A percentile compares a stretch with the other conserved stretches of the same genome.
Evolutionary conservation across 2,113 vertebrate species (phyloP).

Genomic region (Corythornis madagascariensis): DNA sequence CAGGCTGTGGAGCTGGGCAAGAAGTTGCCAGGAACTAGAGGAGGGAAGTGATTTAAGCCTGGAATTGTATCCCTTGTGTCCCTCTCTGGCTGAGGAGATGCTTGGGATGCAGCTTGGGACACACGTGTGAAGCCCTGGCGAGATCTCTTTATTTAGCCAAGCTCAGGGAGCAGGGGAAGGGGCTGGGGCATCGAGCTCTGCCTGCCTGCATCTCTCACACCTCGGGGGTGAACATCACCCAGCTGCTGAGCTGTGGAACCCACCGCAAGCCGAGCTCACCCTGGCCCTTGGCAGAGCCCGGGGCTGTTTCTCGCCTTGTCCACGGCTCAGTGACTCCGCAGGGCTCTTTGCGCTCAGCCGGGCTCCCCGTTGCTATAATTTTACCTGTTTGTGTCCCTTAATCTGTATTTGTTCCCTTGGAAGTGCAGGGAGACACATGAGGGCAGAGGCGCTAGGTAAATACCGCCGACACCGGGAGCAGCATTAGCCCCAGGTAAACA

Average conservation of each 20-base stretch:
- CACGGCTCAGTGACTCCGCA: not conserved
- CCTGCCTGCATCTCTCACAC: not conserved
- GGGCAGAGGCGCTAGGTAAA: constrained; percentile 62
- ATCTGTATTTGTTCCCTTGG: constrained; percentile 63
- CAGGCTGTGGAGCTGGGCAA: not conserved
- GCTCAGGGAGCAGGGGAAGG: not conserved
- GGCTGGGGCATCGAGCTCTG: not conserved
- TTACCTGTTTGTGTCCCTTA: constrained; percentile 48
- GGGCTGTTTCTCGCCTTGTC: not conserved
- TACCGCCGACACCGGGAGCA: not conserved
- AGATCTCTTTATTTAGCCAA: not conserved
- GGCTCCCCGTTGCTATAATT: constrained; percentile 51
- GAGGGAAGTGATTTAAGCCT: not conserved
- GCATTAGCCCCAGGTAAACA: constrained; percentile 54
- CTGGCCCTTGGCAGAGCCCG: not conserved
- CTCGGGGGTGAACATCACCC: not conserved
- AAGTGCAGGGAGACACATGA: constrained; percentile 42
- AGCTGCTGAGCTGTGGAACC: not conserved
- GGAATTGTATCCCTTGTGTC: not conserved
- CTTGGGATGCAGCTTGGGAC: not conserved
- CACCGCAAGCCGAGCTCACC: not conserved
- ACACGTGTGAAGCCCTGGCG: not conserved
- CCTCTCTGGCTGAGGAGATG: not conserved
- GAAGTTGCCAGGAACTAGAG: not conserved
- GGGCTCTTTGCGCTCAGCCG: not conserved